Conservation (phyloP, 2,113 vertebrate species). For the Gymnocephalus cernua region DNA sequence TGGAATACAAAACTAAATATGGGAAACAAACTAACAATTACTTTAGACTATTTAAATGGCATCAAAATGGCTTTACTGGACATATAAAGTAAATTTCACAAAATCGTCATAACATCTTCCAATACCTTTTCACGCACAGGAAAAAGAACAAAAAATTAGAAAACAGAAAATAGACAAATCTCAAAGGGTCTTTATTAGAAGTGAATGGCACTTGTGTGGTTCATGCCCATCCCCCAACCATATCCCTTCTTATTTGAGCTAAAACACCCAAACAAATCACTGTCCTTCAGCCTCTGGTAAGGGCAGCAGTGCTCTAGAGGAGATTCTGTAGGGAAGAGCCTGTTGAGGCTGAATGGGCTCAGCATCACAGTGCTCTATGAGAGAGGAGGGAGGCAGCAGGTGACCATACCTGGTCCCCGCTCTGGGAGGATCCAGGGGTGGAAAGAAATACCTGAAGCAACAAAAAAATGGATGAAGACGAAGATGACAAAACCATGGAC, state of each 20-base stretch:
- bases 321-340: conserved; percentile 74
- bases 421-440: conserved; percentile 93
- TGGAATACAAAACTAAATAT: background rate
- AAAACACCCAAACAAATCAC: conserved; percentile 5
- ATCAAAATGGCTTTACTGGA: background rate
- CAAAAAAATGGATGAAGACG: conserved; percentile 77
- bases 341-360: conserved; percentile 88
- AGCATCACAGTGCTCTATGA: conserved; percentile 92
- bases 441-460: conserved; percentile 97
- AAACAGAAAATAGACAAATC: background rate
- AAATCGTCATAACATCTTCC: background rate
- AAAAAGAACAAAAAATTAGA: background rate
- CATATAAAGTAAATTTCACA: background rate
- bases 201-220: background rate
- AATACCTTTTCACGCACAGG: background rate
- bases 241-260: background rate
- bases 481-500: conserved; percentile 84
- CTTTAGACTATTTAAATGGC: background rate
- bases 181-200: conserved; percentile 29
- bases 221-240: background rate
- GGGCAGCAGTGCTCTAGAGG: conserved; percentile 70
- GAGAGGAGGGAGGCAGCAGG: conserved; percentile 91
- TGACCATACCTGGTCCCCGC: conserved; percentile 93
- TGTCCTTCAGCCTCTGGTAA: conserved; percentile 72
- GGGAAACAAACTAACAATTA: background rate